Evolutionary conservation across 2,888 invertebrate species (phyloP).

Genomic region (Acanthacorydalis orientalis): DNA sequence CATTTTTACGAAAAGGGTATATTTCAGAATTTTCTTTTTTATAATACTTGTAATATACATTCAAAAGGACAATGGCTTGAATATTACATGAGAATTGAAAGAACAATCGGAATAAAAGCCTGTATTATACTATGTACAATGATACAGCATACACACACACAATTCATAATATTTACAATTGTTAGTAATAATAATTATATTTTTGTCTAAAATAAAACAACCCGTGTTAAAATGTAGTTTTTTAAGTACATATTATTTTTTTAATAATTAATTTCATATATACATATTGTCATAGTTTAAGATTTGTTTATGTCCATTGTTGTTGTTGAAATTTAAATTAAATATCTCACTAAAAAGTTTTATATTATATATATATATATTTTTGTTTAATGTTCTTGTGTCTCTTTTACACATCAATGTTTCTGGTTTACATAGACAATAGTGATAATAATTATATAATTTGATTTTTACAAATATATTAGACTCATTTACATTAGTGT

Average conservation of each 20-base stretch:
- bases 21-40: too few relatives aligned
- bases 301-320: constrained; percentile 5
- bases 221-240: constrained; percentile 5
- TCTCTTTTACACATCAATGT: too few relatives aligned
- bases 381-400: too few relatives aligned
- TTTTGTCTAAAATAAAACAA: constrained; percentile 2
- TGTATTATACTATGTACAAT: not conserved
- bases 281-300: constrained; percentile 29
- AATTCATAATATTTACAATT: constrained; percentile 1
- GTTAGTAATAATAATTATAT: not conserved
- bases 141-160: not conserved
- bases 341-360: not conserved
- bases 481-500: too few relatives aligned
- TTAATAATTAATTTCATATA: constrained; percentile 15
- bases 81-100: too few relatives aligned
- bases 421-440: too few relatives aligned
- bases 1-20: too few relatives aligned
- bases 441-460: too few relatives aligned
- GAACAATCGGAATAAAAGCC: not conserved
- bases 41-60: too few relatives aligned
- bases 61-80: too few relatives aligned
- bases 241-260: constrained; percentile 5
- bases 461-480: too few relatives aligned
- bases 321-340: not conserved
- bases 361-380: too few relatives aligned